Evolutionary conservation across 2,797 vertebrate genomes (phyloP).

Genomic region (Anguilla obscura): DNA sequence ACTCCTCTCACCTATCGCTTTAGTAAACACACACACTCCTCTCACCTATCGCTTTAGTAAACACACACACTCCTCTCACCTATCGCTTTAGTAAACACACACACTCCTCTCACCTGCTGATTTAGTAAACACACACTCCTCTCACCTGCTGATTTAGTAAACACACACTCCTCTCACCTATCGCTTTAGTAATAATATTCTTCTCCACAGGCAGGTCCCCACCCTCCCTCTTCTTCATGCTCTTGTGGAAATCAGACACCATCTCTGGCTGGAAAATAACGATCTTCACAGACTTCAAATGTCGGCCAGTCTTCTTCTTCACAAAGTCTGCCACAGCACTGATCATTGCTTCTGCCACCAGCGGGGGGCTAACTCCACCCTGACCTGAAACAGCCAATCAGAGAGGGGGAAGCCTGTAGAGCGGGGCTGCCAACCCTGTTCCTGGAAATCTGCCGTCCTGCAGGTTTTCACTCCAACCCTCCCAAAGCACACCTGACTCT

Average conservation of each 20-base stretch:
- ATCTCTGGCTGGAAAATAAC: conserved; percentile 80
- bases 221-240: conserved; percentile 72
- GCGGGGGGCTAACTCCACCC: conserved; percentile 63
- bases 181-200: background rate
- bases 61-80: background rate
- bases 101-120: too few species aligned
- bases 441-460: too few species aligned
- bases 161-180: too few species aligned
- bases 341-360: conserved; percentile 78
- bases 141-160: too few species aligned
- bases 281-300: conserved; percentile 76
- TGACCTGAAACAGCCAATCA: conserved; percentile 64
- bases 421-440: too few species aligned
- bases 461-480: too few species aligned
- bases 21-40: too few species aligned
- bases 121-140: too few species aligned
- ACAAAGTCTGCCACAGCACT: conserved; percentile 77
- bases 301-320: conserved; percentile 58
- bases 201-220: conserved; percentile 34
- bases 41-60: background rate
- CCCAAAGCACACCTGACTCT: too few species aligned
- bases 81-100: background rate
- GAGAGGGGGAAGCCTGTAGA: background rate
- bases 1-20: too few species aligned
- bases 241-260: conserved; percentile 70